A percentile compares a stretch with the other conserved stretches of the same genome.
Conservation (phyloP, 1,140 invertebrate genomes). For the Heliothis virescens region DNA sequence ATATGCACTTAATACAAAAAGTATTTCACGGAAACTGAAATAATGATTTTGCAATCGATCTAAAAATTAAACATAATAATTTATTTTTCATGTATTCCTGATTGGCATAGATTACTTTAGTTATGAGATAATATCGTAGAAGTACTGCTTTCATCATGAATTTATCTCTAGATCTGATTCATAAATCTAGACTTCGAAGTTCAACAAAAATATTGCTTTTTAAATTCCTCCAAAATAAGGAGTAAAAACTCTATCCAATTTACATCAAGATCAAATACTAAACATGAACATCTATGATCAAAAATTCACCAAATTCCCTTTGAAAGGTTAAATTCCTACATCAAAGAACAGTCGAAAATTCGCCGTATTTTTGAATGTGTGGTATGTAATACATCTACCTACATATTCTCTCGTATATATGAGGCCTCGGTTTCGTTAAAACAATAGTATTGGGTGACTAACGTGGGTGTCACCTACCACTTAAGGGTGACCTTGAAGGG, state of each 20-base stretch:
- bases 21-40: too few species aligned
- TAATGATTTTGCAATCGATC: too few species aligned
- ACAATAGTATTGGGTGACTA: slow-evolving; percentile 50
- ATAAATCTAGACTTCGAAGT: too few species aligned
- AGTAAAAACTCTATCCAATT: not conserved
- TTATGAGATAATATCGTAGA: too few species aligned
- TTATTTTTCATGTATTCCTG: too few species aligned
- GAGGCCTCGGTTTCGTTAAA: not conserved
- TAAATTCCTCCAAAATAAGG: too few species aligned
- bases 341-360: slow-evolving; percentile 11
- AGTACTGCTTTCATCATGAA: too few species aligned
- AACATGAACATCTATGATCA: slow-evolving; percentile 14
- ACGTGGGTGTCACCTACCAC: slow-evolving; percentile 53
- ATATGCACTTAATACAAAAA: too few species aligned
- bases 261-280: not conserved
- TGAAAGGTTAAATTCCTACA: slow-evolving; percentile 25
- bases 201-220: too few species aligned
- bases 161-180: too few species aligned
- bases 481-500: slow-evolving; percentile 18
- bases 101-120: too few species aligned
- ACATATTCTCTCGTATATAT: not conserved
- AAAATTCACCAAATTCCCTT: slow-evolving; percentile 2
- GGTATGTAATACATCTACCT: not conserved
- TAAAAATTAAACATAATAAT: too few species aligned
- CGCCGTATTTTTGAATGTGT: not conserved